phyloP scores from a whole-genome alignment of 1,140 invertebrate genomes.

The Elymnias hypermnestra region DNA sequence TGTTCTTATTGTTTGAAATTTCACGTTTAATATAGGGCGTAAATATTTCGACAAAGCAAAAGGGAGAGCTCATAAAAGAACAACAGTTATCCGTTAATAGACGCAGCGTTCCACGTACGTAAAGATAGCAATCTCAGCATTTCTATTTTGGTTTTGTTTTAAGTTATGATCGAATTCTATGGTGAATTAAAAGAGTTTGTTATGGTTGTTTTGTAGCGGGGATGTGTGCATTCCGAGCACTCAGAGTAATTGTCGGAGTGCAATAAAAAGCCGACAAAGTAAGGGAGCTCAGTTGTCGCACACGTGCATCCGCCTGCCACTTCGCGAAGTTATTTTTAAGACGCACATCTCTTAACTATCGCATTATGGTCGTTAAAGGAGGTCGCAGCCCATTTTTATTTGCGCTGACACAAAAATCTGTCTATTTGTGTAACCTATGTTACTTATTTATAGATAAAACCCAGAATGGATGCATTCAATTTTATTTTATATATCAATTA shows the following conservation, averaged over 20 bases:
- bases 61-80: slow-evolving; percentile 60
- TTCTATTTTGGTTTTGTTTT: slow-evolving; percentile 19
- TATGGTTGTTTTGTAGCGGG: slow-evolving; percentile 19
- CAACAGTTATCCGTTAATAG: slow-evolving; percentile 50
- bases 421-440: neutral
- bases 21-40: slow-evolving; percentile 68
- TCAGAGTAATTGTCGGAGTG: slow-evolving; percentile 27
- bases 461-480: too few species aligned
- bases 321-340: slow-evolving; percentile 61
- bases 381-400: neutral
- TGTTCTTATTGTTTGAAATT: slow-evolving; percentile 66
- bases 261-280: slow-evolving; percentile 48
- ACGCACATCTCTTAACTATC: slow-evolving; percentile 21
- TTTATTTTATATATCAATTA: too few species aligned
- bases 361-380: neutral
- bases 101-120: slow-evolving; percentile 17
- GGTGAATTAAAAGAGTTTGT: slow-evolving; percentile 29
- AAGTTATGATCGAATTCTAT: slow-evolving; percentile 11
- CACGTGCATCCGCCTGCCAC: slow-evolving; percentile 67
- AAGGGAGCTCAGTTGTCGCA: slow-evolving; percentile 41
- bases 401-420: neutral
- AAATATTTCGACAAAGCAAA: slow-evolving; percentile 73
- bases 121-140: slow-evolving; percentile 22
- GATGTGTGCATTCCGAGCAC: slow-evolving; percentile 20
- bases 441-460: too few species aligned